Percentiles rank a stretch among this genome's conserved stretches.
phyloP scores from a whole-genome alignment of 2,888 invertebrate genomes.

The Alcis repandata region DNA sequence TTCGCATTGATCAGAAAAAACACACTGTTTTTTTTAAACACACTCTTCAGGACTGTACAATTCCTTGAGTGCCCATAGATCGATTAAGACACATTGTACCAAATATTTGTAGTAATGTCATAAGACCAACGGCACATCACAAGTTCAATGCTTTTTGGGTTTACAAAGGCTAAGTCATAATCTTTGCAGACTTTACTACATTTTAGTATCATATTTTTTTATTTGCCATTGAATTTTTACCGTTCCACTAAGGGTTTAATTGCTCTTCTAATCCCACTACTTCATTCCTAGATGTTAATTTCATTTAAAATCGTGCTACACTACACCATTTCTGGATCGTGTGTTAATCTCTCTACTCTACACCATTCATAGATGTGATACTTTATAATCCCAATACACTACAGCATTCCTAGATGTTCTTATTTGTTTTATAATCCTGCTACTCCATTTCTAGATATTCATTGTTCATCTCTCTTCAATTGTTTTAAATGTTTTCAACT shows the following conservation, averaged over 20 bases:
- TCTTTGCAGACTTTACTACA: background rate
- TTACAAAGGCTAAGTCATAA: background rate
- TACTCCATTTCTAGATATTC: background rate
- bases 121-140: constrained; percentile 10
- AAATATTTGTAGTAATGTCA: constrained; percentile 4
- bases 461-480: background rate
- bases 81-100: constrained; percentile 26
- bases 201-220: background rate
- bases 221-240: background rate
- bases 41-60: background rate
- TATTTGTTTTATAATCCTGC: background rate
- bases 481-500: background rate
- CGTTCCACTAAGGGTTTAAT: background rate
- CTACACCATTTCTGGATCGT: background rate
- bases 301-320: background rate
- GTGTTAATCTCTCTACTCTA: background rate
- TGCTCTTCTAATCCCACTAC: background rate
- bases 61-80: constrained; percentile 4
- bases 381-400: background rate
- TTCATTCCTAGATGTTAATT: background rate
- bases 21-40: background rate
- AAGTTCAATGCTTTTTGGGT: constrained; percentile 1
- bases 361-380: background rate
- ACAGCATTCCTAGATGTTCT: background rate
- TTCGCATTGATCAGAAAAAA: background rate